Percentiles rank a stretch among this genome's conserved stretches.
phyloP scores from a whole-genome alignment of 2,113 vertebrate species.

The Sorex araneus region DNA sequence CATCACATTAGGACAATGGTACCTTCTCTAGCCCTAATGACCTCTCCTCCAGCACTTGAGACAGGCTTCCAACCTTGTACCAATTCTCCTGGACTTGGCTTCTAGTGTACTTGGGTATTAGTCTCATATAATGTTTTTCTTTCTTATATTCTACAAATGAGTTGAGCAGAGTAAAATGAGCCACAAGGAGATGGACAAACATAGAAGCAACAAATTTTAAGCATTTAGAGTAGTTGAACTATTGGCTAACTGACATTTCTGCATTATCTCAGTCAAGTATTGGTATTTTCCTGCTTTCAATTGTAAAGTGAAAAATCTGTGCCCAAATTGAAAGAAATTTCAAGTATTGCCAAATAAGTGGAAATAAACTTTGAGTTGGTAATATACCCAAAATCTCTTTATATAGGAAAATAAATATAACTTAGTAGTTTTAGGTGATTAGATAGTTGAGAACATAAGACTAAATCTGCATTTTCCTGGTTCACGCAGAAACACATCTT shows the following conservation, averaged over 20 bases:
- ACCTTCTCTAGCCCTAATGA: no score
- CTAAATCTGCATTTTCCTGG: slow-evolving; percentile 31
- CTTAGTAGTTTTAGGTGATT: slow-evolving; percentile 37
- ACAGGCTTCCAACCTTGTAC: no score
- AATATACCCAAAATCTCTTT: slow-evolving; percentile 10
- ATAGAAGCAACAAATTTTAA: background rate
- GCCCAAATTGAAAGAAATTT: slow-evolving; percentile 23
- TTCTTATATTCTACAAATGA: no score
- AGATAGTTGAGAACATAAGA: background rate
- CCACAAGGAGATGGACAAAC: no score
- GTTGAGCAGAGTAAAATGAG: no score
- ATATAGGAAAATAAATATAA: slow-evolving; percentile 51
- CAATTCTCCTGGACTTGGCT: no score
- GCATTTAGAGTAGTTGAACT: background rate
- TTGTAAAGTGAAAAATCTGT: slow-evolving; percentile 53
- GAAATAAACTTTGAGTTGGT: slow-evolving; percentile 39
- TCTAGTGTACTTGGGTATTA: no score
- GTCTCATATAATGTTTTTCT: no score
- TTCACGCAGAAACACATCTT: slow-evolving; percentile 29
- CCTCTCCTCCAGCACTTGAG: no score
- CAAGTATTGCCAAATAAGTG: background rate
- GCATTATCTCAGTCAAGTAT: slow-evolving; percentile 36
- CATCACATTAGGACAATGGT: no score
- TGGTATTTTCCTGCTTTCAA: slow-evolving; percentile 47
- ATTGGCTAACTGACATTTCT: slow-evolving; percentile 3